Base-by-base conservation (phyloP, 2,113 vertebrate species). In the Heterotis niloticus region DNA sequence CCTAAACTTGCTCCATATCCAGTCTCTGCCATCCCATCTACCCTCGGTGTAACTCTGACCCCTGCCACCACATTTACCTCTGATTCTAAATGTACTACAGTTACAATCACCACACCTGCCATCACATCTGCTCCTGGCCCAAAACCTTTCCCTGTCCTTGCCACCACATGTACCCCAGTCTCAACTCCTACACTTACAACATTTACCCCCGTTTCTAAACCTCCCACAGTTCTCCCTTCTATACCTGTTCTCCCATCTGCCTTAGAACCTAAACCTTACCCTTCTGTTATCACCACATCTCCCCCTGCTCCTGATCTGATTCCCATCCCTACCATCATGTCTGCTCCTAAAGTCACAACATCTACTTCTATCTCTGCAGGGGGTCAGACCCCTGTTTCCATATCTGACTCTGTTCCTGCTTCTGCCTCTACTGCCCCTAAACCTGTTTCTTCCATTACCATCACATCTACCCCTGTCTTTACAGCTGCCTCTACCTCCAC, bases 1-100 rank as follows among this genome's bases (percentile, higher is more conserved):
- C 76, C 84, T 80, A 90, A 87, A 86, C 79, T 88, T 57, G 85
- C 81, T 69, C 82, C 85, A 80, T 77, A 85, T 57, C 84, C 81
- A 3, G 82, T 83, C 67, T 24, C 70, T 7, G 83, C 84, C 62
- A 44, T 71, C 0, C 82, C 86, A 24, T 62, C 84, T 56, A 86
- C 85, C 81, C 12, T 82, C 73, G 84, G 80, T 71, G 82, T 82
- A 4, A 81, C 82, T 78, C 82, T 75, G 9, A 54, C 81, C 75
- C 29, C 79, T 13, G 24, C 77, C 70, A 44, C 76, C n/a, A 75
- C 83, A 76, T 23, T 76, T 24, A 70, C 64, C 57, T 72, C 76
- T 54, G 83, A 69, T 65, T 75, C 75, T 18, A 83, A 81, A 81
- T 77, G 79, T 51, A 74, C 83, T 81, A 34, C 81, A 20, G 62